Base-by-base conservation (phyloP, 2,888 invertebrate species). In the Plebejus melissa region DNA sequence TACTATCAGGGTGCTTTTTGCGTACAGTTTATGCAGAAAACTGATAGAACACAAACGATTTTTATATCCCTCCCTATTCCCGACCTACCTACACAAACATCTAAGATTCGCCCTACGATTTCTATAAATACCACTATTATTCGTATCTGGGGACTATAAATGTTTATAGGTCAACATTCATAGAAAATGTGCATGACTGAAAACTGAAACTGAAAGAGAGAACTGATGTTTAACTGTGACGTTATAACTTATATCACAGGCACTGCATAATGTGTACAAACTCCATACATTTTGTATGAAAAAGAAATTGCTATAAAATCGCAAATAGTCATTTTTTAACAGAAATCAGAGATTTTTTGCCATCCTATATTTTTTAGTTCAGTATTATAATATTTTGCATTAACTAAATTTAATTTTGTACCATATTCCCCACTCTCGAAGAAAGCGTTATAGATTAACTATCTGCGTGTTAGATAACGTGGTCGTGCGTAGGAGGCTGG, bases 391-490 rank as follows among this genome's bases (percentile, higher is more conserved):
- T 46, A 46, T 46, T 46, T 9, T 46, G 9, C 46, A 46, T 9
- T 46, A 46, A 9, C 46, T 9, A 46, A 46, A 46, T 46, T 46
- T 46, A 7, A 46, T 46, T 46, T 46, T 46, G 46, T 11, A 11
- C 9, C 46, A 46, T 16, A 54, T 16, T 54, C 16, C 54, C 16
- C 16, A 54, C 4, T 58, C 58, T 58, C 5, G 32, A 65, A 36
- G 65, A 65, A 65, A 65, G 65, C 16, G 11, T 11, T 28, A 28
- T 2, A 60, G 60, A 60, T 60, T 60, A 60, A 11, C 32, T 65
- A 36, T 65, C 32, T 65, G 28, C 11, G 9, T 72, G 16, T 72
- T 72, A 72, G 72, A 50, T 72, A 72, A 72, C 46, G 50, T 72
- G 13, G 60, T 32, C 22, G 71, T 72, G 54, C 72, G 72, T 72